Evolutionary conservation across 2,113 vertebrate species (phyloP).

Genomic region (Dicentrarchus labrax): DNA sequence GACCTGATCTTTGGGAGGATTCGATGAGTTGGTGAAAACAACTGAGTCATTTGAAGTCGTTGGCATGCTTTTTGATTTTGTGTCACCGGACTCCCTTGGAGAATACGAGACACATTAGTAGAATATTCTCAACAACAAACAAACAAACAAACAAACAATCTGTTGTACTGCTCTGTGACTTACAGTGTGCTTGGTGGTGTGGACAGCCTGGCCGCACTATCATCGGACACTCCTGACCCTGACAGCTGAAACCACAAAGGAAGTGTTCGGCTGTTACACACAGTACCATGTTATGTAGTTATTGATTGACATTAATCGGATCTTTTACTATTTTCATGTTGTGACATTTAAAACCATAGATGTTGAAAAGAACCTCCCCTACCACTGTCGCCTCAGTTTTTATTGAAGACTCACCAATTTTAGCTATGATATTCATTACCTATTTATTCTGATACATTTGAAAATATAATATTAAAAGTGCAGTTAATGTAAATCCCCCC

Average conservation of each 20-base stretch:
- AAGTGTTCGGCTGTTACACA: not conserved
- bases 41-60: not conserved
- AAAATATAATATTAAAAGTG: no score
- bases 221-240: conserved; percentile 21
- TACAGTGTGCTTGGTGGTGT: conserved; percentile 47
- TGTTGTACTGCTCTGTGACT: conserved; percentile 15
- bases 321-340: not conserved
- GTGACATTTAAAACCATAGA: not conserved
- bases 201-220: conserved; percentile 3
- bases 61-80: not conserved
- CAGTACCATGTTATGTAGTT: not conserved
- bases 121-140: not conserved
- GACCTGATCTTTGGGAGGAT: conserved; percentile 43
- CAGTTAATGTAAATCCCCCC: no score
- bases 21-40: not conserved
- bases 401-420: no score
- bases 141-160: not conserved
- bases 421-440: no score
- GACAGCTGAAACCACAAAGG: conserved; percentile 59
- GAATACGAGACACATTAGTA: conserved; percentile 6
- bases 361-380: not conserved
- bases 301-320: not conserved
- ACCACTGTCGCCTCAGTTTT: no score
- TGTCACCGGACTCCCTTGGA: conserved; percentile 3
- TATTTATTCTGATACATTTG: no score